A percentile compares a stretch with the other conserved stretches of the same genome.
phyloP scores from a whole-genome alignment of 2,888 invertebrate species.

The Luperina testacea region DNA sequence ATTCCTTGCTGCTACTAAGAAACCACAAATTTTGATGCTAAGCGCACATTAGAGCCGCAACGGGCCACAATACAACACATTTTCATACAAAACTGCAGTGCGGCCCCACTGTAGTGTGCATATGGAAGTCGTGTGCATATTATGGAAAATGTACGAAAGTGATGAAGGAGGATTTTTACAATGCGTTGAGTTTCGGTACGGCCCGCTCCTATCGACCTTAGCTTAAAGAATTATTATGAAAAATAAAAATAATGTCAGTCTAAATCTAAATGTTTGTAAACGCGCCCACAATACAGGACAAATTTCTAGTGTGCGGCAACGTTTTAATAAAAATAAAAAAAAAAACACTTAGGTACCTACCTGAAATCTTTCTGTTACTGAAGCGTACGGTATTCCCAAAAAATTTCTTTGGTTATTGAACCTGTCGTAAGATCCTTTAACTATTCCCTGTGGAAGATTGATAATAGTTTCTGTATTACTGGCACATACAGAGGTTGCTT shows the following conservation, averaged over 20 bases:
- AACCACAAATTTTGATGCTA: neutral
- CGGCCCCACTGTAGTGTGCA: no score
- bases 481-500: neutral
- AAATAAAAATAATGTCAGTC: neutral
- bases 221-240: neutral
- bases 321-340: no score
- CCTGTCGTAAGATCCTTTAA: conserved; percentile 55
- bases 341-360: conserved; percentile 56
- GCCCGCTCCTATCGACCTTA: neutral
- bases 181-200: neutral
- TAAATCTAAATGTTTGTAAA: no score
- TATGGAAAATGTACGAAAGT: neutral
- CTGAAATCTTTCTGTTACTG: conserved; percentile 63
- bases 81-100: neutral
- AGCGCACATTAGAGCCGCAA: neutral
- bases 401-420: conserved; percentile 56
- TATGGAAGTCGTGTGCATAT: no score
- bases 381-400: conserved; percentile 70
- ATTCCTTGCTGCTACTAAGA: neutral
- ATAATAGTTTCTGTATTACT: conserved; percentile 19
- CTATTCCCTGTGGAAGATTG: conserved; percentile 63
- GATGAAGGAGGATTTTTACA: neutral
- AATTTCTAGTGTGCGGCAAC: no score
- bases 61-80: neutral
- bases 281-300: no score